These are phyloP conservation scores for Aspidoscelis tigris DNA, from an alignment of 2,113 vertebrate species.

Conservation along the genomic window DNA sequence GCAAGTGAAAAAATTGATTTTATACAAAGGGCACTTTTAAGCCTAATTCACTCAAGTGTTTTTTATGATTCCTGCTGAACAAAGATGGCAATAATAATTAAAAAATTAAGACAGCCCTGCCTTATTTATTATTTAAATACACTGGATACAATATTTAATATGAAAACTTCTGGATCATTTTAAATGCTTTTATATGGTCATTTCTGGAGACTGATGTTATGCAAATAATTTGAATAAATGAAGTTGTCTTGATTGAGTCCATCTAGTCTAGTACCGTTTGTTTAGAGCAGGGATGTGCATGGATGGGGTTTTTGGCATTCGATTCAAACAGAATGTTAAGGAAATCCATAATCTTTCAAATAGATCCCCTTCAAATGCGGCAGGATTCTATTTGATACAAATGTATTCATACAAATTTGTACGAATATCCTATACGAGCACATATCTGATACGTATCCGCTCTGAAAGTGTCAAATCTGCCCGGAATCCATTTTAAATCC, in stretches of 20 bases:
- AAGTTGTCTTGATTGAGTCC: not conserved
- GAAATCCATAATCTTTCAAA: too few species aligned
- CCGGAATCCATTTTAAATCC: too few species aligned
- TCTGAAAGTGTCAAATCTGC: too few species aligned
- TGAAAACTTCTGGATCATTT: not conserved
- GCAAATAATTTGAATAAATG: not conserved
- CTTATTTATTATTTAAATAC: constrained; percentile 36
- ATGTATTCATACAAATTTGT: too few species aligned
- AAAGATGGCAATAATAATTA: not conserved
- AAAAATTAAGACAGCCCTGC: not conserved
- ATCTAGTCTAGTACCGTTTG: too few species aligned
- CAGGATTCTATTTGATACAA: too few species aligned
- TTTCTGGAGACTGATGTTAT: not conserved
- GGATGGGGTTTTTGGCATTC: too few species aligned
- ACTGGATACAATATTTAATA: constrained; percentile 7
- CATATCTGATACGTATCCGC: too few species aligned
- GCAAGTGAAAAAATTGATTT: not conserved
- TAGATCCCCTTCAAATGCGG: too few species aligned
- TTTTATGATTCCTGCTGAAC: constrained; percentile 27
- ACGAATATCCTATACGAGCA: too few species aligned
- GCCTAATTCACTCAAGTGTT: not conserved
- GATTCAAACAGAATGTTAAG: too few species aligned
- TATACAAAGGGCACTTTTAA: constrained; percentile 3
- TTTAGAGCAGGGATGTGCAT: too few species aligned
- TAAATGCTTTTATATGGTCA: not conserved